These are phyloP conservation scores for Diogma glabrata DNA, from an alignment of 2,888 invertebrate genomes.

Conservation along the genomic window DNA sequence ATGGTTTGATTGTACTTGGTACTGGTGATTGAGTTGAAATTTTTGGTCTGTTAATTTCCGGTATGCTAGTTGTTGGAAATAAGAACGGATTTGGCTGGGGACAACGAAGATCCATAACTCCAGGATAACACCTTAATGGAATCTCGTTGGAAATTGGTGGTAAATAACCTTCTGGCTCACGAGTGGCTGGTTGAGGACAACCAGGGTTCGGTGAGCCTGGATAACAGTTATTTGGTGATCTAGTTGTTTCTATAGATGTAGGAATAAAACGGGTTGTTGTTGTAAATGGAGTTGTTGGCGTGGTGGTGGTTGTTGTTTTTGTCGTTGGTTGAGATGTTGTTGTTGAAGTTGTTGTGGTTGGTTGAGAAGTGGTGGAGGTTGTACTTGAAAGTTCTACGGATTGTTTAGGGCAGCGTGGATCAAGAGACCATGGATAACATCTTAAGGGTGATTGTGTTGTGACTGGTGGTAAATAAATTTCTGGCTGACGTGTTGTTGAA, in stretches of 20 bases:
- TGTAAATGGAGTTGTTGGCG: not conserved
- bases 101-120: conserved; percentile 28
- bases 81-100: conserved; percentile 23
- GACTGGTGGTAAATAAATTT: not conserved
- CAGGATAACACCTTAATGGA: conserved; percentile 23
- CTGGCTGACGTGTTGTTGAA: conserved; percentile 16
- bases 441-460: conserved; percentile 21
- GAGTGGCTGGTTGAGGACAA: conserved; percentile 26
- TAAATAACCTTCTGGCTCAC: conserved; percentile 21
- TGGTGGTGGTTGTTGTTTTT: too few species aligned
- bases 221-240: conserved; percentile 29
- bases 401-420: conserved; percentile 29
- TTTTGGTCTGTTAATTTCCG: too few species aligned
- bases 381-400: too few species aligned
- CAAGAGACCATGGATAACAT: conserved; percentile 30
- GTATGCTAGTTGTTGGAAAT: conserved; percentile 20
- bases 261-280: too few species aligned
- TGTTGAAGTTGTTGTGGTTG: conserved; percentile 21
- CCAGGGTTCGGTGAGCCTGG: conserved; percentile 28
- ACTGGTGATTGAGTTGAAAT: conserved; percentile 24
- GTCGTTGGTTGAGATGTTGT: too few species aligned
- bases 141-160: conserved; percentile 20
- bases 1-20: conserved; percentile 23
- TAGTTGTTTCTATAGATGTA: conserved; percentile 16
- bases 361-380: conserved; percentile 21